Base-by-base conservation (phyloP, 2,797 vertebrate genomes). In the Myioborus melanocephalus region DNA sequence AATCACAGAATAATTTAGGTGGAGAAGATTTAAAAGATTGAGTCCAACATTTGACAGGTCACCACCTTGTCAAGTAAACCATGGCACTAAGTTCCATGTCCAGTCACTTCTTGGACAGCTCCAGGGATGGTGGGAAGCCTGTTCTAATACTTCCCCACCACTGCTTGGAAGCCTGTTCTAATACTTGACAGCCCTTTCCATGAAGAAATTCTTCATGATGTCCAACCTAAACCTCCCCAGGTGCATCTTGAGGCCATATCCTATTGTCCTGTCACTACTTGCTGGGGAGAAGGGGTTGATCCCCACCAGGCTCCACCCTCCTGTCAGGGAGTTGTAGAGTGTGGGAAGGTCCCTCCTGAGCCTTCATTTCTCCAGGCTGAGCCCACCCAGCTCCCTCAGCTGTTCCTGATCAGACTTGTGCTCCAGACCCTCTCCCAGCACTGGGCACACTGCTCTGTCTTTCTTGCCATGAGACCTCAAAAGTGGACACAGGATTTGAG, bases 11-110 rank as follows among this genome's bases (percentile, higher is more conserved):
- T n/a, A 12, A 28, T 46, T 71, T 46, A 28, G 28, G 12, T 55
- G 41, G n/a, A 37, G 49, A 28, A 71, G 14, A n/a, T 17, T 44
- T 61, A 27, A n/a, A 61, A 61, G 9, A 44, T 27, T 32, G 47
- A 37, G n/a, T 46, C 22, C 4, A 61, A 4, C 18, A 17, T 53
- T 14, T 8, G 27, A 24, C 3, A 10, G 16, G 24, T 69, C 35
- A 16, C 12, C 20, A 28, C 24, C 16, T 30, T 50, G 32, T 24
- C 35, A 30, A 43, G 5, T 28, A 59, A 81, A 59, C 12, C 16
- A 15, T 1, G 19, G 16, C 0, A 0, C 20, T 50, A 28, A 30
- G 7, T 50, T n/a, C 44, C 32, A 24, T 1, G 3, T 16, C 21
- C 26, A 59, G 20, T 43, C 32, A 24, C 20, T 69, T 59, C 30